phyloP scores from a whole-genome alignment of 2,888 invertebrate species.

The Andrena haemorrhoa region DNA sequence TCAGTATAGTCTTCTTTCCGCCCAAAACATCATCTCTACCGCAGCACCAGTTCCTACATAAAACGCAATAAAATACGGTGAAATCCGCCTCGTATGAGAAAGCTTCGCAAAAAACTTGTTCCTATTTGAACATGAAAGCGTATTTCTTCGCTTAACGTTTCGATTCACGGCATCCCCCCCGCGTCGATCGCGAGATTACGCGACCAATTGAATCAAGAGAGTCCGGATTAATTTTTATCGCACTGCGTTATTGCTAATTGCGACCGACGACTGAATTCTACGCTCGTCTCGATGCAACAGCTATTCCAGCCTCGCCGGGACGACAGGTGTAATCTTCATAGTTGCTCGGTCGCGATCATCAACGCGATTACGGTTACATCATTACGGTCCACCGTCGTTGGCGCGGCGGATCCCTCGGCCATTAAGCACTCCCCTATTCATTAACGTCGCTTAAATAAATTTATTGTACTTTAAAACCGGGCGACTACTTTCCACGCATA shows the following conservation, averaged over 20 bases:
- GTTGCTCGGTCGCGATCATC: slow-evolving; percentile 30
- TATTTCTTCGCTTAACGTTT: slow-evolving; percentile 36
- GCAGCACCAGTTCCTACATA: too few relatives aligned
- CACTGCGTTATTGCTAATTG: slow-evolving; percentile 33
- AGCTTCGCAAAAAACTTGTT: background rate
- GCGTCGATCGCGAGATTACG: slow-evolving; percentile 39
- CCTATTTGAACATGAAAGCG: background rate
- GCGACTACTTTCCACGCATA: slow-evolving; percentile 58
- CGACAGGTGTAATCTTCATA: slow-evolving; percentile 38
- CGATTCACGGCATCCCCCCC: slow-evolving; percentile 40
- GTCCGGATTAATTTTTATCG: slow-evolving; percentile 26
- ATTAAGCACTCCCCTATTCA: slow-evolving; percentile 61
- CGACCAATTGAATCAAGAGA: background rate
- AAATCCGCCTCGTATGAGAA: too few relatives aligned
- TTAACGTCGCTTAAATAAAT: slow-evolving; percentile 67
- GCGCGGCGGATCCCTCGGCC: slow-evolving; percentile 41
- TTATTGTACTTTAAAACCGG: slow-evolving; percentile 65
- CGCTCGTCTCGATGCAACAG: slow-evolving; percentile 16
- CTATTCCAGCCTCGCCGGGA: slow-evolving; percentile 1
- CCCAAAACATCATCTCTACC: too few relatives aligned
- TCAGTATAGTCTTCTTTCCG: too few relatives aligned
- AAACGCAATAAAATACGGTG: too few relatives aligned
- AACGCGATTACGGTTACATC: slow-evolving; percentile 51
- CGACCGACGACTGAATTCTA: slow-evolving; percentile 7
- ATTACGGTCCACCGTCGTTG: slow-evolving; percentile 42